These are phyloP conservation scores for Vombatus ursinus DNA, from an alignment of 2,113 vertebrate genomes.

Conservation along the genomic window DNA sequence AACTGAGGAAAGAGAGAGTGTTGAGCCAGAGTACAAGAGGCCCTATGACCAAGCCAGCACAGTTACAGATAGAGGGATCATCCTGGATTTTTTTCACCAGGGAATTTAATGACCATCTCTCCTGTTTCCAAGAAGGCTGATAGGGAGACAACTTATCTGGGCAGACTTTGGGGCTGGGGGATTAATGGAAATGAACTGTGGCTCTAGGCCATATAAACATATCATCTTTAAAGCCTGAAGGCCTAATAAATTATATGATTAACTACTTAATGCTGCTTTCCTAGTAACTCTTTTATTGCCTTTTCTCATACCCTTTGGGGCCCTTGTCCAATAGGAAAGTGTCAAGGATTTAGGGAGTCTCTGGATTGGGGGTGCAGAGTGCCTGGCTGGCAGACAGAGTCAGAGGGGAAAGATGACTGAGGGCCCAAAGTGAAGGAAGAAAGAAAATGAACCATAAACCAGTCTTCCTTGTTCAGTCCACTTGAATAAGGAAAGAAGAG, in stretches of 20 bases:
- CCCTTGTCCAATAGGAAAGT: not conserved
- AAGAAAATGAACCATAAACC: not conserved
- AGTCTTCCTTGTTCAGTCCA: not conserved
- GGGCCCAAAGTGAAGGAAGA: not conserved
- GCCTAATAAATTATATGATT: not conserved
- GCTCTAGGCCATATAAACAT: not conserved
- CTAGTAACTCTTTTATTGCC: not conserved
- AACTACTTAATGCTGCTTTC: conserved; percentile 28
- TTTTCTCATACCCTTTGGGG: not conserved
- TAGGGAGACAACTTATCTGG: not conserved
- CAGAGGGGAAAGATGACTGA: not conserved
- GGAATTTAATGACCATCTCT: not conserved
- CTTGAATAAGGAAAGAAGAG: not conserved
- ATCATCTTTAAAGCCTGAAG: conserved; percentile 41
- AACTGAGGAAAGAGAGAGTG: not conserved
- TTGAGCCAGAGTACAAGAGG: not conserved
- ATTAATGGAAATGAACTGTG: conserved; percentile 68
- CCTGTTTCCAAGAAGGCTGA: not conserved
- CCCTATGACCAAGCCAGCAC: not conserved
- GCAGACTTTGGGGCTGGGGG: conserved; percentile 26
- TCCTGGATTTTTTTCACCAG: not conserved
- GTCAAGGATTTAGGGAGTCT: not conserved
- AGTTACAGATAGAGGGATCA: not conserved
- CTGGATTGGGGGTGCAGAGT: not conserved
- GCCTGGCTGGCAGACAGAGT: not conserved